These are phyloP conservation scores for Dicranocentrus wangi DNA, from an alignment of 2,888 invertebrate species.

Conservation along the genomic window DNA sequence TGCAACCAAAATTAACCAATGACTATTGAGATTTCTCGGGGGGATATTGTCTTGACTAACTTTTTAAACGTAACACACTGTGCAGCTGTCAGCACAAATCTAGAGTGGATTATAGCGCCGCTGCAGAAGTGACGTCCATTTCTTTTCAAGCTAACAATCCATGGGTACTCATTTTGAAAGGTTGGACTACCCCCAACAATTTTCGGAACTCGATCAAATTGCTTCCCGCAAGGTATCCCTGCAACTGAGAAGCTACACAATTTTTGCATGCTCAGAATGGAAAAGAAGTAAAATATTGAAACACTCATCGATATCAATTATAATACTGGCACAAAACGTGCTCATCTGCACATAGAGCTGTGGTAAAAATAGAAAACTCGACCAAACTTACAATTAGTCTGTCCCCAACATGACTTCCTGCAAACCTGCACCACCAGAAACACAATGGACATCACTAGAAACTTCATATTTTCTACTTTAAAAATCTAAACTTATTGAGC, in stretches of 20 bases:
- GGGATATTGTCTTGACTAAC: no score
- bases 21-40: no score
- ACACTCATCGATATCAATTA: not conserved
- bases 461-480: no score
- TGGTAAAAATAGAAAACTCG: not conserved
- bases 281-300: no score
- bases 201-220: slow-evolving; percentile 63
- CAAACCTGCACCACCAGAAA: no score
- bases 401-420: no score
- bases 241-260: slow-evolving; percentile 38
- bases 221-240: slow-evolving; percentile 65
- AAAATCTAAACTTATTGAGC: no score
- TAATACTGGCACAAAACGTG: not conserved
- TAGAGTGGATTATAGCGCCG: slow-evolving; percentile 55
- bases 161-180: slow-evolving; percentile 62
- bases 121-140: slow-evolving; percentile 46
- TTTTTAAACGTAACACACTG: slow-evolving; percentile 56
- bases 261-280: not conserved
- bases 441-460: no score
- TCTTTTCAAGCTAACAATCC: slow-evolving; percentile 62
- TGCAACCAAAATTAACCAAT: no score
- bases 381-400: no score
- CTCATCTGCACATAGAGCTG: no score
- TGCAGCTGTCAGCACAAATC: slow-evolving; percentile 62
- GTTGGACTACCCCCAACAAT: slow-evolving; percentile 55